Evolutionary conservation across 2,113 vertebrate genomes (phyloP), one percentile per base, ranked within the genome.

Genomic region (Agapornis roseicollis): DNA sequence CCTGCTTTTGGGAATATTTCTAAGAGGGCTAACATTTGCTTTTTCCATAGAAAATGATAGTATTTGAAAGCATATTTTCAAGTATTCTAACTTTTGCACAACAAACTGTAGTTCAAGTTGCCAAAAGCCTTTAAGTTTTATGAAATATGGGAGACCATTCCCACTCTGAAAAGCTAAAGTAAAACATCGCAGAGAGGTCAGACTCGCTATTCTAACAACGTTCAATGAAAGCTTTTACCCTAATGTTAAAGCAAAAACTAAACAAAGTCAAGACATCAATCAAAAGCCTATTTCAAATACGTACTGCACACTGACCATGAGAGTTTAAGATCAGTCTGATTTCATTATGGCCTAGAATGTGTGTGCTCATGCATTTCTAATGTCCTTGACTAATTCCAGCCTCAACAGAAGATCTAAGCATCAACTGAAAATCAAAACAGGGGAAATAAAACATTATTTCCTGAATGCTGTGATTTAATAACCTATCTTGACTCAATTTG

Each of bases 381-480:
- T 53, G 61, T 93, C 90, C 80, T 90, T 53, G 61, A 82, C 25
- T 31, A 85, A 86, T 63, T 90, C 88, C 89, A 96, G 92, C 39
- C 84, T 79, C 37, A 87, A 87, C 23, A 68, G 44, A 93, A 84
- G 39, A 90, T 74, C 47, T 70, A 72, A 66, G 17, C 42, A 24
- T 85, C 56, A 60, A 61, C 15, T 33, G 27, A 74, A 85, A 50
- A 77, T 60, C 39, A 46, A 55, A 77, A 39, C 1, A 41, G 49
- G 44, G 65, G 11, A 84, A 50, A 87, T 79, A 76, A 69, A 50
- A 18, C 35, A 27, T 15, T 25, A 53, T 49, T 61, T 49, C n/a
- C 23, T 35, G 17, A 89, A 72, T 41, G 50, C 52, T 82, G 61
- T 44, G 44, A 93, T 79, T 88, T 63, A 65, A 53, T 60, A 39